These are phyloP conservation scores for Eira barbara DNA, from an alignment of 2,113 vertebrate genomes.

Conservation along the genomic window DNA sequence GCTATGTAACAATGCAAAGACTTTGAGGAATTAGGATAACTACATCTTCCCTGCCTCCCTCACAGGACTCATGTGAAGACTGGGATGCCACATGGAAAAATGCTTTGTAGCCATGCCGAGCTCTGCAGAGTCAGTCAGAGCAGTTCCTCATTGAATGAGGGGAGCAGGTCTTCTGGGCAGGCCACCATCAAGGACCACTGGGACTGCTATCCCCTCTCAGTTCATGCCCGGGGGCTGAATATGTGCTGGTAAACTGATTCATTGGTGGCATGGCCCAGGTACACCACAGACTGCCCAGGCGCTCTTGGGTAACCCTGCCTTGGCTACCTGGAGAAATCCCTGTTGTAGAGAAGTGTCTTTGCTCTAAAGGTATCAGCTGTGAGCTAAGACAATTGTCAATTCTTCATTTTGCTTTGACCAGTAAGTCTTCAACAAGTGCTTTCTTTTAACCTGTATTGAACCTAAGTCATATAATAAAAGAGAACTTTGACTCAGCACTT, in stretches of 20 bases:
- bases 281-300: no score
- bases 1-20: neutral
- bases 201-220: no score
- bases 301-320: no score
- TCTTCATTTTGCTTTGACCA: neutral
- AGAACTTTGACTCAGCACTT: neutral
- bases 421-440: no score
- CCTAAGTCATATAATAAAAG: neutral
- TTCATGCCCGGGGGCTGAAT: neutral
- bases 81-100: fast-evolving
- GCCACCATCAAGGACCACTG: no score
- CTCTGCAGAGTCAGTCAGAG: no score
- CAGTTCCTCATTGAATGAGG: neutral
- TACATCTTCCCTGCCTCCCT: no score
- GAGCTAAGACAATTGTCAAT: neutral
- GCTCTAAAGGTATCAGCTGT: no score
- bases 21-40: neutral
- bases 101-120: no score
- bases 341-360: neutral
- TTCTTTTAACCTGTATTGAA: neutral
- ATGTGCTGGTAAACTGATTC: neutral
- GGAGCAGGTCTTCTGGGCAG: neutral
- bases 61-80: neutral
- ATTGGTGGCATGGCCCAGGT: neutral
- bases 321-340: no score